These are phyloP conservation scores for Mechanitis mazaeus DNA, from an alignment of 2,888 invertebrate species.

Conservation along the genomic window DNA sequence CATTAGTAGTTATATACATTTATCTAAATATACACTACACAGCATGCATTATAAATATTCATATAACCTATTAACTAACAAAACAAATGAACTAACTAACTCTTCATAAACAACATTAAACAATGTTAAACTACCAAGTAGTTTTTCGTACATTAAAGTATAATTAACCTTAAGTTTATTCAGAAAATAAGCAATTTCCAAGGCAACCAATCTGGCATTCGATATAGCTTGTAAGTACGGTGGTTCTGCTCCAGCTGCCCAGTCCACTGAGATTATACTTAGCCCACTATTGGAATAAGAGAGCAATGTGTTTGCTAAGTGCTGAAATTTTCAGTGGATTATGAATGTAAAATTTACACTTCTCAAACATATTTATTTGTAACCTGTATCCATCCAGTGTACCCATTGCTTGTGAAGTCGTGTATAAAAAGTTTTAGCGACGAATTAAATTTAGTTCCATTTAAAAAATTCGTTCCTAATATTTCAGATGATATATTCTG, in stretches of 20 bases:
- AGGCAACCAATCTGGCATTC: conserved; percentile 12
- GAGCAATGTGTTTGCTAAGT: conserved; percentile 7
- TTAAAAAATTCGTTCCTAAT: conserved; percentile 5
- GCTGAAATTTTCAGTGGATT: background rate
- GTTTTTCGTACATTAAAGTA: background rate
- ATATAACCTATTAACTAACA: no score
- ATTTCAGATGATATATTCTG: conserved; percentile 9
- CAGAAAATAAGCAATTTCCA: conserved; percentile 12
- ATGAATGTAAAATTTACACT: background rate
- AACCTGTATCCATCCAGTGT: conserved; percentile 13
- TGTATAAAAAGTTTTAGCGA: conserved; percentile 9
- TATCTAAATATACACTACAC: no score
- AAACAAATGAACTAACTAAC: no score
- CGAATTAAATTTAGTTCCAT: background rate
- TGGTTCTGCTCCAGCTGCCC: conserved; percentile 10
- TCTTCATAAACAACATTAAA: no score
- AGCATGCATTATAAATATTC: no score
- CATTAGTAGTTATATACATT: no score
- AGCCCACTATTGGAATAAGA: background rate
- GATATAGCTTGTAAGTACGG: conserved; percentile 11
- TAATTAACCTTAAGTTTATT: conserved; percentile 5
- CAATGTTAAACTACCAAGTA: no score
- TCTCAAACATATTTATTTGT: background rate
- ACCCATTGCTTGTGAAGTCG: conserved; percentile 12
- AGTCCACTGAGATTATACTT: conserved; percentile 13